Percentiles rank a stretch among this genome's conserved stretches.
phyloP scores from a whole-genome alignment of 2,797 vertebrate species.

The Esox lucius region DNA sequence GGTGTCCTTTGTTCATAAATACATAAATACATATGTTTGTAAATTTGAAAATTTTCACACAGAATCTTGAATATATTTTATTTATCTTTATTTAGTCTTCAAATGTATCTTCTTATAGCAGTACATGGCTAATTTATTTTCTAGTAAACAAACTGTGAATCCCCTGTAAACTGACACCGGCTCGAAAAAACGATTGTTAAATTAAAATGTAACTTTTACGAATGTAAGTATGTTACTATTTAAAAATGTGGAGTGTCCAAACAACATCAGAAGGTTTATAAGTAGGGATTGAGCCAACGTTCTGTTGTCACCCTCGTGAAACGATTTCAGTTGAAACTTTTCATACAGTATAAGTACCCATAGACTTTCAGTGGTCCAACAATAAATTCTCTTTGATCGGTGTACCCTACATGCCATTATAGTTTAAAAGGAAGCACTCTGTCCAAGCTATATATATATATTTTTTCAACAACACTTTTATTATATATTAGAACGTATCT shows the following conservation, averaged over 20 bases:
- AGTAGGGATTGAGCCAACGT: not conserved
- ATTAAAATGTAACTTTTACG: not conserved
- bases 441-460: slow-evolving; percentile 34
- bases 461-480: slow-evolving; percentile 61
- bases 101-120: not conserved
- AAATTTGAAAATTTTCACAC: no score
- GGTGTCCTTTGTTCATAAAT: no score
- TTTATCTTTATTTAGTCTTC: no score
- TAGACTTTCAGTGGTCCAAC: not conserved
- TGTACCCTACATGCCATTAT: slow-evolving; percentile 29
- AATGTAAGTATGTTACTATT: not conserved
- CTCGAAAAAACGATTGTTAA: not conserved
- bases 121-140: not conserved
- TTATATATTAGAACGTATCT: slow-evolving; percentile 63
- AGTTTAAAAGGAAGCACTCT: slow-evolving; percentile 41
- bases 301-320: not conserved
- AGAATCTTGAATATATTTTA: no score
- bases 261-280: not conserved
- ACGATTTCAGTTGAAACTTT: not conserved
- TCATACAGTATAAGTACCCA: not conserved
- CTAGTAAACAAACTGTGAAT: not conserved
- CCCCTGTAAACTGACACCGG: not conserved
- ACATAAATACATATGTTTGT: no score
- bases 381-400: slow-evolving; percentile 8
- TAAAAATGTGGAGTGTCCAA: not conserved